phyloP scores from a whole-genome alignment of 2,888 invertebrate species.

The Plagodis pulveraria region DNA sequence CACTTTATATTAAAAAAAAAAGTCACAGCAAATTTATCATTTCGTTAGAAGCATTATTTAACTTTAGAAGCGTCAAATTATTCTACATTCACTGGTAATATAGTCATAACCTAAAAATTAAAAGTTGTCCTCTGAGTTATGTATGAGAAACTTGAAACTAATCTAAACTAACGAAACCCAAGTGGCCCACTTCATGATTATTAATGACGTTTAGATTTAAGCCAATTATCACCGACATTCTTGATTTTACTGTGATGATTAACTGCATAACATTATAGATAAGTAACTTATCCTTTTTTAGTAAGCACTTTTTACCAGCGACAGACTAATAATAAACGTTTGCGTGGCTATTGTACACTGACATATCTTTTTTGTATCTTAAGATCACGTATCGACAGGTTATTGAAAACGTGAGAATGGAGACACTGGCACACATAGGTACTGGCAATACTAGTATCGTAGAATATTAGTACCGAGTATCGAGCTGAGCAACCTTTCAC shows the following conservation, averaged over 20 bases:
- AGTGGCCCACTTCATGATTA: conserved; percentile 7
- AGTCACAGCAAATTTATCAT: too few species aligned
- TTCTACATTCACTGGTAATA: conserved; percentile 34
- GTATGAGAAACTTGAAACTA: conserved; percentile 21
- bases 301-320: too few species aligned
- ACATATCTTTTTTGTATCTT: neutral
- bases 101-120: too few species aligned
- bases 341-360: conserved; percentile 4
- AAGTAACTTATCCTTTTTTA: too few species aligned
- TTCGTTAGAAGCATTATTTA: too few species aligned
- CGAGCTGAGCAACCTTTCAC: conserved; percentile 67
- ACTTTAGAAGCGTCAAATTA: conserved; percentile 2
- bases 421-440: conserved; percentile 48
- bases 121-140: too few species aligned
- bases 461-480: conserved; percentile 33
- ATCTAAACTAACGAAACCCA: conserved; percentile 12
- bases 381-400: conserved; percentile 10
- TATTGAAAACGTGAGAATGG: conserved; percentile 57
- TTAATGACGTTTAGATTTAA: conserved; percentile 9
- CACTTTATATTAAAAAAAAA: too few species aligned
- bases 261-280: too few species aligned
- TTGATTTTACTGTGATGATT: too few species aligned
- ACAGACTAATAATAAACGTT: neutral
- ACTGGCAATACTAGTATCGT: conserved; percentile 2
- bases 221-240: conserved; percentile 1